Evolutionary conservation across 2,888 invertebrate genomes (phyloP).

Genomic region (Xestia rhomboidea): DNA sequence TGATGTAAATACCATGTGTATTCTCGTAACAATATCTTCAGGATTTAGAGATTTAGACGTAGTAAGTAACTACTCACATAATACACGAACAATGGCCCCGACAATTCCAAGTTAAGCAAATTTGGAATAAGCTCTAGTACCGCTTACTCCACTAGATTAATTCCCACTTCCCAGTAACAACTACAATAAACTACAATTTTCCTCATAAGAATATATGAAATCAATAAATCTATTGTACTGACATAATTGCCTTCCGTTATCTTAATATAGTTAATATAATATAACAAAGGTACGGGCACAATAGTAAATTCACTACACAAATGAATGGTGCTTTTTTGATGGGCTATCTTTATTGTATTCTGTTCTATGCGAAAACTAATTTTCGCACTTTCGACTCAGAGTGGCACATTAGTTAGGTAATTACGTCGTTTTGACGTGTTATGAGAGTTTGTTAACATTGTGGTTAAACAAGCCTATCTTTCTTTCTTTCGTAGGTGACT

Average conservation of each 20-base stretch:
- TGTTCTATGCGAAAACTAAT: conserved; percentile 63
- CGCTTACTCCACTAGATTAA: conserved; percentile 9
- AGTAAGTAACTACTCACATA: neutral
- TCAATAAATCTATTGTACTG: conserved; percentile 60
- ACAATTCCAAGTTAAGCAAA: neutral
- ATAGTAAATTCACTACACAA: conserved; percentile 62
- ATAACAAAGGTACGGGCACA: conserved; percentile 60
- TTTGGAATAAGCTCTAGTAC: neutral
- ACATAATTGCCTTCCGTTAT: conserved; percentile 57
- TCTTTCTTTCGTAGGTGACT: neutral
- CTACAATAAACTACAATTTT: conserved; percentile 36
- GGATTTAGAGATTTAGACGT: neutral
- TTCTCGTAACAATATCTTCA: neutral
- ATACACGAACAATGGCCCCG: conserved; percentile 14
- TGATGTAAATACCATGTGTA: neutral
- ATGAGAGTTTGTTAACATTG: conserved; percentile 27
- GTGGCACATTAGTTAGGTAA: conserved; percentile 52
- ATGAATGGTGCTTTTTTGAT: conserved; percentile 57
- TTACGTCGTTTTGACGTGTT: conserved; percentile 40
- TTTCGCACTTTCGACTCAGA: conserved; percentile 49
- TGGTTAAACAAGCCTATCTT: conserved; percentile 1
- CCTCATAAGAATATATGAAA: conserved; percentile 50
- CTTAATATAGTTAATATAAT: conserved; percentile 57
- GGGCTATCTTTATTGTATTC: conserved; percentile 62
- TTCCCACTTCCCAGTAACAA: conserved; percentile 2